Evolutionary conservation across 2,797 vertebrate species (phyloP).

Genomic region (Cynodonichthys magdalenae): DNA sequence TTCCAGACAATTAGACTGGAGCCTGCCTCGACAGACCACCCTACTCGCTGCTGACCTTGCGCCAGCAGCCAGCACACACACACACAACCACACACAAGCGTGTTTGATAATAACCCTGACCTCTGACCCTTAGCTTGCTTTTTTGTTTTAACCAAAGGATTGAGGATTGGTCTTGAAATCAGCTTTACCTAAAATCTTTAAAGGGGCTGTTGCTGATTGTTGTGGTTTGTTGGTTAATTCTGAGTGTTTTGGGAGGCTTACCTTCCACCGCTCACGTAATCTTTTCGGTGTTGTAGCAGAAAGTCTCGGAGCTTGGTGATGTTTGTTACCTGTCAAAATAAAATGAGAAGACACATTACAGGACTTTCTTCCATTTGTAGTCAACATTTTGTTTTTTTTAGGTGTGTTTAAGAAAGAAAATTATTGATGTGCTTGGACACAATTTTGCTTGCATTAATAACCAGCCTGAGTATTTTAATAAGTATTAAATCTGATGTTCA

Average conservation of each 20-base stretch:
- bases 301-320: conserved; percentile 98
- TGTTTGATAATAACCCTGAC: conserved; percentile 46
- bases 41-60: conserved; percentile 67
- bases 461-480: conserved; percentile 46
- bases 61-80: conserved; percentile 51
- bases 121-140: conserved; percentile 26
- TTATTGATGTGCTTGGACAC: conserved; percentile 47
- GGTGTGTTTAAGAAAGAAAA: conserved; percentile 37
- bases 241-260: conserved; percentile 62
- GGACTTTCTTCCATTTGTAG: conserved; percentile 23
- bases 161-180: conserved; percentile 13
- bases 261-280: conserved; percentile 95
- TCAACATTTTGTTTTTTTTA: conserved; percentile 1
- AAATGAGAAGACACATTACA: conserved; percentile 53
- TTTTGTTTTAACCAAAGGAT: too few relatives aligned
- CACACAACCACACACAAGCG: conserved; percentile 9
- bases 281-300: conserved; percentile 94
- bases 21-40: conserved; percentile 73
- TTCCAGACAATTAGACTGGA: conserved; percentile 81
- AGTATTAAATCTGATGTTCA: conserved; percentile 50
- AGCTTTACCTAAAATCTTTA: conserved; percentile 22
- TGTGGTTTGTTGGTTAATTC: conserved; percentile 13
- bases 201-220: conserved; percentile 24
- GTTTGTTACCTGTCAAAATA: conserved; percentile 88
- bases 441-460: conserved; percentile 42